These are phyloP conservation scores for Clivina fossor DNA, from an alignment of 2,888 invertebrate species.

Conservation along the genomic window DNA sequence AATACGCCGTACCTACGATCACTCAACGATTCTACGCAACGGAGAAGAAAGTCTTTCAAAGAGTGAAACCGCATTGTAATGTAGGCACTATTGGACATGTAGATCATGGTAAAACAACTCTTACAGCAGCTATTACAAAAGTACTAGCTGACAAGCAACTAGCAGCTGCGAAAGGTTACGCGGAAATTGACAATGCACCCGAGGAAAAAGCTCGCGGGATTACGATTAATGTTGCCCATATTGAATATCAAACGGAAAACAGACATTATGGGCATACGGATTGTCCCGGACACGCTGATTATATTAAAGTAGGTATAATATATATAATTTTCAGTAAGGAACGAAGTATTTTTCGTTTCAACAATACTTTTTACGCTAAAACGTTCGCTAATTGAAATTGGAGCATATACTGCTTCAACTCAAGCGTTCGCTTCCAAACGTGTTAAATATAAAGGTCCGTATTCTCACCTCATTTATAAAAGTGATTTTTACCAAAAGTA, in stretches of 20 bases:
- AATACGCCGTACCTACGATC: slow-evolving; percentile 49
- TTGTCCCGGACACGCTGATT: slow-evolving; percentile 99
- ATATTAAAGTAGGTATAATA: slow-evolving; percentile 80
- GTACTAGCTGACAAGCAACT: slow-evolving; percentile 83
- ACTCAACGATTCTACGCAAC: slow-evolving; percentile 60
- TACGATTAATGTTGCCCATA: slow-evolving; percentile 95
- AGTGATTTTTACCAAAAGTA: too few relatives aligned
- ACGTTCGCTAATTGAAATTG: too few relatives aligned
- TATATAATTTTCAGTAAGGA: not conserved
- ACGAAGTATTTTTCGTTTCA: not conserved
- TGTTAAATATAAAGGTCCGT: too few relatives aligned
- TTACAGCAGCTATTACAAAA: slow-evolving; percentile 97
- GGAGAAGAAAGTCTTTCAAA: slow-evolving; percentile 77
- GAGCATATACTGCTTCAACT: too few relatives aligned
- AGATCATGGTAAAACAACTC: slow-evolving; percentile 97
- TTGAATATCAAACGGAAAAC: slow-evolving; percentile 89
- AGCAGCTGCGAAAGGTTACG: slow-evolving; percentile 83
- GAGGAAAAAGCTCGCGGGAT: slow-evolving; percentile 96
- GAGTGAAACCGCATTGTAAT: slow-evolving; percentile 92
- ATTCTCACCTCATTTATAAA: too few relatives aligned
- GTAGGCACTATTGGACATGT: slow-evolving; percentile 98
- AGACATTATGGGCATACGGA: slow-evolving; percentile 97
- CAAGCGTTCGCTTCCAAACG: too few relatives aligned
- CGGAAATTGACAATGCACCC: slow-evolving; percentile 96
- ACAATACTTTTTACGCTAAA: not conserved